phyloP scores from a whole-genome alignment of 2,797 vertebrate genomes.

The Xerus rutilus region DNA sequence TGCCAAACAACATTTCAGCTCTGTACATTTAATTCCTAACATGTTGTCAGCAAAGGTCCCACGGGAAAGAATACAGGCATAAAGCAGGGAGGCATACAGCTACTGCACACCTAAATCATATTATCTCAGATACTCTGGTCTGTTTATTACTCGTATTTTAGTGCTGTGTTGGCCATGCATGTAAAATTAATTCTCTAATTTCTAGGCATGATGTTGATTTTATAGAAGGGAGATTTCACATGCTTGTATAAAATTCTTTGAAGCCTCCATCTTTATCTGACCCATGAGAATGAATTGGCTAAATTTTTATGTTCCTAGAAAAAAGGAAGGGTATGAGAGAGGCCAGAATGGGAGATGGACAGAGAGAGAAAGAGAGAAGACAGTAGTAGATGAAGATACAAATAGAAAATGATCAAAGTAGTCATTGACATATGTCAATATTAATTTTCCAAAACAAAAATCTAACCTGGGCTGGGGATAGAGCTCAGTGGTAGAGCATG shows the following conservation, averaged over 20 bases:
- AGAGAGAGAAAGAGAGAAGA: not conserved
- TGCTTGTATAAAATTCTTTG: conserved; percentile 14
- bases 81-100: not conserved
- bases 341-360: not conserved
- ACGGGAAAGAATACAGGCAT: not conserved
- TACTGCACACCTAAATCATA: not conserved
- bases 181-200: conserved; percentile 55
- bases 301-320: conserved; percentile 24
- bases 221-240: not conserved
- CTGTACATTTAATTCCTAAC: conserved; percentile 28
- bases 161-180: not conserved
- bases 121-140: not conserved
- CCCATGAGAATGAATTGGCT: not conserved
- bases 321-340: not conserved
- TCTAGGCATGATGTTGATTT: not conserved
- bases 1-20: conserved; percentile 32
- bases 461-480: too few species aligned
- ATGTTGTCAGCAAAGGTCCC: not conserved
- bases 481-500: not conserved
- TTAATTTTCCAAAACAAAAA: not conserved
- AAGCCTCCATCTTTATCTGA: not conserved
- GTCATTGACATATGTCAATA: not conserved
- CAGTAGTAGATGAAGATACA: not conserved
- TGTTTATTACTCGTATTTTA: conserved; percentile 14
- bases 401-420: conserved; percentile 2